Evolutionary conservation across 1,140 invertebrate genomes (phyloP).

Genomic region (Tetragnatha versicolor): DNA sequence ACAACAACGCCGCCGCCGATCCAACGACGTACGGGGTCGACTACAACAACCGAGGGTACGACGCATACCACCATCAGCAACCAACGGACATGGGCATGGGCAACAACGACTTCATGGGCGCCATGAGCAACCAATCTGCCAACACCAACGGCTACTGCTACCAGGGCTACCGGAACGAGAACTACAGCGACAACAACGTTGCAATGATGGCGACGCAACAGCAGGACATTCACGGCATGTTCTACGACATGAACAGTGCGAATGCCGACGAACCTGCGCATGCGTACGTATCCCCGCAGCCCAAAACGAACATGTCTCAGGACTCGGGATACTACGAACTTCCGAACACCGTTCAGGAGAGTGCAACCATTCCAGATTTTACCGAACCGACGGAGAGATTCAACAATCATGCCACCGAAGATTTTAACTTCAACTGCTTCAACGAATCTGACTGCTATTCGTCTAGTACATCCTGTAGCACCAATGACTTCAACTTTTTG

Average conservation of each 20-base stretch:
- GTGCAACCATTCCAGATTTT: constrained; percentile 40
- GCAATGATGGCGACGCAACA: constrained; percentile 30
- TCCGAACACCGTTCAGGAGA: constrained; percentile 28
- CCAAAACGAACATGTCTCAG: constrained; percentile 37
- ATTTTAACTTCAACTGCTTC: constrained; percentile 27
- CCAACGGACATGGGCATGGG: constrained; percentile 23
- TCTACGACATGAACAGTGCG: constrained; percentile 52
- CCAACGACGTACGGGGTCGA: constrained; percentile 6
- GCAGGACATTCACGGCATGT: constrained; percentile 44
- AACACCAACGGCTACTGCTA: constrained; percentile 44
- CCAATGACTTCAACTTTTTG: constrained; percentile 56
- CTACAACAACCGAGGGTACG: constrained; percentile 27
- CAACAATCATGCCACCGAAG: constrained; percentile 43
- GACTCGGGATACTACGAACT: constrained; percentile 49
- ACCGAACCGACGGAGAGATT: constrained; percentile 26
- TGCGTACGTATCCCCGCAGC: constrained; percentile 23
- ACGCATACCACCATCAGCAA: constrained; percentile 22
- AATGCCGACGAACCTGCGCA: constrained; percentile 19
- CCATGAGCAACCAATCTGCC: constrained; percentile 11
- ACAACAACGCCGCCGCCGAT: neutral
- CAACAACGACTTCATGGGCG: constrained; percentile 28
- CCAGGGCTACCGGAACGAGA: constrained; percentile 21
- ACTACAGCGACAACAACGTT: constrained; percentile 21
- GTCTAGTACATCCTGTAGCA: constrained; percentile 17
- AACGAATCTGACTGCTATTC: constrained; percentile 44